Evolutionary conservation across 2,113 vertebrate species (phyloP).

Genomic region (Myxocyprinus asiaticus): DNA sequence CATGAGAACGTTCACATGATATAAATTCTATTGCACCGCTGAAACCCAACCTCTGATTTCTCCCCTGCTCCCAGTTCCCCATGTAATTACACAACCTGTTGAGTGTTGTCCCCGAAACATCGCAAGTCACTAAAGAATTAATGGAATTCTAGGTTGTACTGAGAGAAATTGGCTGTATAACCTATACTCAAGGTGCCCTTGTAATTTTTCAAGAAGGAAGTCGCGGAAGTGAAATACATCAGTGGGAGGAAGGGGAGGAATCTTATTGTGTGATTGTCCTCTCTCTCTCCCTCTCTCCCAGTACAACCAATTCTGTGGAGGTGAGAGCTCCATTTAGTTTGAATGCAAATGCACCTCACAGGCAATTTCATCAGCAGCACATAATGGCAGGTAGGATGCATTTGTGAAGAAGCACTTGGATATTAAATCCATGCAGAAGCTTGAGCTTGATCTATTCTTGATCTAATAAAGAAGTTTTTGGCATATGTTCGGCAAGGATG

Average conservation of each 20-base stretch:
- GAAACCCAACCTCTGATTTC: conserved; percentile 66
- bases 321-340: conserved; percentile 31
- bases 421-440: conserved; percentile 18
- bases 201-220: conserved; percentile 66
- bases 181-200: conserved; percentile 78
- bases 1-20: conserved; percentile 59
- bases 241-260: conserved; percentile 24
- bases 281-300: conserved; percentile 14
- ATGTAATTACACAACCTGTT: conserved; percentile 79
- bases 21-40: conserved; percentile 53
- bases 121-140: conserved; percentile 74
- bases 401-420: not conserved
- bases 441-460: conserved; percentile 4
- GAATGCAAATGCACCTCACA: conserved; percentile 28
- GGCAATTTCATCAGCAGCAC: conserved; percentile 18
- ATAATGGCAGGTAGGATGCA: conserved; percentile 20
- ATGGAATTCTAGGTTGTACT: conserved; percentile 74
- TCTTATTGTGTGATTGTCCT: conserved; percentile 40
- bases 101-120: conserved; percentile 74
- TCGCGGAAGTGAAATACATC: conserved; percentile 59
- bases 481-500: not conserved
- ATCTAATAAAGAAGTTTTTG: not conserved
- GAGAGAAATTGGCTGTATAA: conserved; percentile 75
- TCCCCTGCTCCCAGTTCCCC: conserved; percentile 61
- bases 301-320: conserved; percentile 31